phyloP scores from a whole-genome alignment of 2,888 invertebrate genomes.

The Cephus sareptanus region DNA sequence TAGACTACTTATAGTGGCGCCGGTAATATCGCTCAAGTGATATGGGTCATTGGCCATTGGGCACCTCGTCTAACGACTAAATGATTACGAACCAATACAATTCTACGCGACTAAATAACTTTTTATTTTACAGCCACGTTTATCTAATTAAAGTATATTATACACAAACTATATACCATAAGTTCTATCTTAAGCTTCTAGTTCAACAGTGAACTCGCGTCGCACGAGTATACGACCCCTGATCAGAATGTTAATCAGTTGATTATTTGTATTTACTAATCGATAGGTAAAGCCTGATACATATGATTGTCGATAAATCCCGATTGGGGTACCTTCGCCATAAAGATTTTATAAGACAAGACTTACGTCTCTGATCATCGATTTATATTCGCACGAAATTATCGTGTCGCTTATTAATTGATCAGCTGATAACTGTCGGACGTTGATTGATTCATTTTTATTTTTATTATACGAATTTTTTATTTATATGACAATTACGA shows the following conservation, averaged over 20 bases:
- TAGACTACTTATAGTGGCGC: neutral
- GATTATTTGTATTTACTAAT: neutral
- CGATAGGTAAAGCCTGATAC: neutral
- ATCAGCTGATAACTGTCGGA: neutral
- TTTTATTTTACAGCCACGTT: neutral
- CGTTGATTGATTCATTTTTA: neutral
- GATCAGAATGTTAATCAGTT: too few relatives aligned
- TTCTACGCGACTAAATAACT: neutral
- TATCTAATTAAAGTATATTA: neutral
- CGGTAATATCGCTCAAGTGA: neutral
- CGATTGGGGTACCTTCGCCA: neutral
- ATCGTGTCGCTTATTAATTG: neutral
- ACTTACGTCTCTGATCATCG: neutral
- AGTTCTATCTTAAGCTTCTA: neutral
- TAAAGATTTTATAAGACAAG: neutral
- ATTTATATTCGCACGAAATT: neutral
- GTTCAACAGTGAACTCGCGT: neutral
- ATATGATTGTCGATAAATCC: neutral
- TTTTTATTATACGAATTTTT: neutral
- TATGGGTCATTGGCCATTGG: neutral
- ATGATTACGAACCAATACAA: neutral
- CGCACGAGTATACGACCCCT: neutral
- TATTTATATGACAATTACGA: neutral
- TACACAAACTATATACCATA: neutral
- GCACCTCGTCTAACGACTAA: neutral